Conservation (phyloP, 2,113 vertebrate species). For the Mobula hypostoma region DNA sequence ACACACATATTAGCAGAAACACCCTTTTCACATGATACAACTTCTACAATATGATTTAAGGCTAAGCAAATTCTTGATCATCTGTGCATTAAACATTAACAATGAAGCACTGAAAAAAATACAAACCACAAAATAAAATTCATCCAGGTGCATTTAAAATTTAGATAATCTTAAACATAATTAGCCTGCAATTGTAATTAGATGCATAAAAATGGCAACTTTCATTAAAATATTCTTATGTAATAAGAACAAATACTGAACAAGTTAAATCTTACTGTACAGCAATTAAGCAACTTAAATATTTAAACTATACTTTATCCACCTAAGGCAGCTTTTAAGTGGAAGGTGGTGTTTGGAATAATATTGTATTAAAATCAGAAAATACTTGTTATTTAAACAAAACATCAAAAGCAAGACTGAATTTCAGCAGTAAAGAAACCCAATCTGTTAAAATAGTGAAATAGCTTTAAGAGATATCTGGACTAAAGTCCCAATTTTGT, state of each 20-base stretch:
- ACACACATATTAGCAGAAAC: background rate
- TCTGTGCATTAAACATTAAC: background rate
- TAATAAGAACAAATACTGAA: background rate
- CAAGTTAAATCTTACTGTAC: background rate
- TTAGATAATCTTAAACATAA: background rate
- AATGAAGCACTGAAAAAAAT: background rate
- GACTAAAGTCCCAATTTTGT: background rate
- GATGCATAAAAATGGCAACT: background rate
- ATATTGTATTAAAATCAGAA: background rate
- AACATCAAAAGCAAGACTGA: background rate
- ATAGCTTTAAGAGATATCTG: background rate
- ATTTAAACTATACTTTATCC: background rate
- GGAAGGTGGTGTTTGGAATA: background rate
- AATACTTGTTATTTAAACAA: background rate
- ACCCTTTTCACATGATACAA: background rate
- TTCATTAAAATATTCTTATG: background rate
- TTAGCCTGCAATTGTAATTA: background rate
- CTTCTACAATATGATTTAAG: background rate
- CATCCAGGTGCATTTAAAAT: background rate
- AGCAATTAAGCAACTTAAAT: background rate
- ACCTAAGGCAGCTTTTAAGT: background rate
- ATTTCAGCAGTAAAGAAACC: background rate
- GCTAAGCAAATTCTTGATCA: background rate
- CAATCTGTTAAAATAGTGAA: background rate
- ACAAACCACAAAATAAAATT: background rate